Evolutionary conservation across 2,113 vertebrate genomes (phyloP), one percentile per base, ranked within the genome.

Genomic region (Apteryx owenii): DNA sequence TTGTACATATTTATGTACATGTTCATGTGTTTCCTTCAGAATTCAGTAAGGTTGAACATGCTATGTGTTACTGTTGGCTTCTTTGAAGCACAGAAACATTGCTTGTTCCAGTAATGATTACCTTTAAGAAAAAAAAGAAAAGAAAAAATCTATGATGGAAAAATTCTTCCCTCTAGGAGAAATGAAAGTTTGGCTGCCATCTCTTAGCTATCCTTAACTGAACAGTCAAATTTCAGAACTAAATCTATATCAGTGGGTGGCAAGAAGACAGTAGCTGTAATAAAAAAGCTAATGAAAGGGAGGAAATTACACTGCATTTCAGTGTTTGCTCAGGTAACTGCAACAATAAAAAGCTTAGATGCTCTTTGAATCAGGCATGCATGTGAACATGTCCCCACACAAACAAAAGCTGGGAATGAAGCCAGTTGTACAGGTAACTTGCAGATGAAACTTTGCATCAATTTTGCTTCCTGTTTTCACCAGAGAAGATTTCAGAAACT

Each of bases 401-500:
- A 6, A 26, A 53, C 7, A 44, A 25, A 81, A 51, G 2, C 20
- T 82, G 31, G 75, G 44, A 60, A 58, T 66, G 44, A 87, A 82
- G 21, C 81, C 81, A 60, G 40, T 69, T 42, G 50, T 72, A 5
- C 50, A 81, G 60, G 65, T 88, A 81, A 88, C 61, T 86, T 90
- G 36, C 11, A 75, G 23, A 53, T 50, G 26, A 81, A 68, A 26
- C 5, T 62, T 85, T 76, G 58, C 33, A 28, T 95, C 29, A 15
- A 25, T 54, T 95, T 70, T 91, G 10, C 58, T 89, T 82, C 53
- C 40, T 58, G 12, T 70, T 89, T 90, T 76, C 18, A 56, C 40
- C 7, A 85, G 88, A 82, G 36, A 66, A 87, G n/a, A 69, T 65
- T 95, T 95, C n/a, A 84, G 79, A 86, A 92, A 86, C 17, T 56